Evolutionary conservation across 1,140 invertebrate genomes (phyloP).

Genomic region (Episyrphus balteatus): DNA sequence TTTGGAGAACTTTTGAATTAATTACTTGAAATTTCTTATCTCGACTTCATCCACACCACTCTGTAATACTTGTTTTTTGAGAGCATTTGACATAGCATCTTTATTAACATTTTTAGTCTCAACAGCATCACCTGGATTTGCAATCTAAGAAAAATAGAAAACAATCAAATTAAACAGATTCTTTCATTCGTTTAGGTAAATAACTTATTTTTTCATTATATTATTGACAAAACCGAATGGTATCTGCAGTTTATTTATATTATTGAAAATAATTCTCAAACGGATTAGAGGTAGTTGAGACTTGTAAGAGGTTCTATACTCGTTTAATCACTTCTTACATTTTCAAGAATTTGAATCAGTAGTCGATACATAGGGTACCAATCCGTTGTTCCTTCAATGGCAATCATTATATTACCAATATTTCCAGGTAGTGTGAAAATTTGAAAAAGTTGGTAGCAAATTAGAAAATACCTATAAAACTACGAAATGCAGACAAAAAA

Average conservation of each 20-base stretch:
- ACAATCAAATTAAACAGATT: conserved; percentile 11
- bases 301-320: conserved; percentile 40
- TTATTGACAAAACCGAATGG: conserved; percentile 63
- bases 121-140: conserved; percentile 55
- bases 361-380: no score
- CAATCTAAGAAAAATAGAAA: conserved; percentile 35
- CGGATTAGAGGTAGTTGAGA: conserved; percentile 69
- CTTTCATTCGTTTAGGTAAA: conserved; percentile 10
- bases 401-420: no score
- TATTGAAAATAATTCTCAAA: conserved; percentile 62
- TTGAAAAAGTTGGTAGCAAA: no score
- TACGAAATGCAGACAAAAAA: no score
- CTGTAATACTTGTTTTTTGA: conserved; percentile 16
- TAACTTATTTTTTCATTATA: conserved; percentile 36
- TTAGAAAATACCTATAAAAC: no score
- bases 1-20: conserved; percentile 27
- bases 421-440: no score
- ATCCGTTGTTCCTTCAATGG: no score
- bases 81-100: conserved; percentile 20
- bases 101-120: conserved; percentile 18
- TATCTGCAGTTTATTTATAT: conserved; percentile 52
- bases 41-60: conserved; percentile 33
- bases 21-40: conserved; percentile 20
- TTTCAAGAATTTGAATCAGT: no score
- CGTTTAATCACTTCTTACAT: conserved; percentile 45